Base-by-base conservation (phyloP, 2,888 invertebrate genomes). In the Incurvaria masculella region DNA sequence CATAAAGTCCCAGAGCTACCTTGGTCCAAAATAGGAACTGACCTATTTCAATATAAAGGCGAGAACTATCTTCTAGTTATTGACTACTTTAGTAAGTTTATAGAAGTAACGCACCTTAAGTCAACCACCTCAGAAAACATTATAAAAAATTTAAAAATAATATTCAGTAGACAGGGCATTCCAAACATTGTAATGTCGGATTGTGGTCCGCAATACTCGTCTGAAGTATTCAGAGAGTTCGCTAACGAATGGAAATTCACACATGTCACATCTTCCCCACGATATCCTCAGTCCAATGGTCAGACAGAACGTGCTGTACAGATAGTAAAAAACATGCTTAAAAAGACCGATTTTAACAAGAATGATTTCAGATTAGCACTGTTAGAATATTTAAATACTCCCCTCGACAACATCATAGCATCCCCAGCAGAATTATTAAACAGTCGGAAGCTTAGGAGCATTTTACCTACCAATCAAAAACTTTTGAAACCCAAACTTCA, bases 271-370 rank as follows among this genome's bases (percentile, higher is more conserved):
- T 55, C 55, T 1, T 56, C 54, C 0, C 54, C 55, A 0, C 18
- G 49, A 3, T 55, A 55, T 44, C 45, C 54, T 1, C 53, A 55
- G 26, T 53, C 56, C 0, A 57, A 57, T n/a, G 56, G 57, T 1
- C 49, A 51, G 10, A 51, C 50, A 8, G 56, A 58, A 39, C 33
- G 54, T 10, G 47, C 53, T 1, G 55, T 58, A 6, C 52, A 52
- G 18, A 57, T 54, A 4, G 18, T 57, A n/a, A 57, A 58, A 51
- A 47, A 20, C n/a, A 42, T 47, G 19, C 16, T 47, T 4, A 47
- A 27, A 11, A 47, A 51, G 51, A 10, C 45, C 19, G 3, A 27
- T 51, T 21, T 44, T 18, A 26, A 26, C 17, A 14, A 21, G 10
- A 21, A 27, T 1, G 50, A 50, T 17, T 50, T 50, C 27, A 44